phyloP scores from a whole-genome alignment of 1,140 invertebrate species.

The Solen grandis region DNA sequence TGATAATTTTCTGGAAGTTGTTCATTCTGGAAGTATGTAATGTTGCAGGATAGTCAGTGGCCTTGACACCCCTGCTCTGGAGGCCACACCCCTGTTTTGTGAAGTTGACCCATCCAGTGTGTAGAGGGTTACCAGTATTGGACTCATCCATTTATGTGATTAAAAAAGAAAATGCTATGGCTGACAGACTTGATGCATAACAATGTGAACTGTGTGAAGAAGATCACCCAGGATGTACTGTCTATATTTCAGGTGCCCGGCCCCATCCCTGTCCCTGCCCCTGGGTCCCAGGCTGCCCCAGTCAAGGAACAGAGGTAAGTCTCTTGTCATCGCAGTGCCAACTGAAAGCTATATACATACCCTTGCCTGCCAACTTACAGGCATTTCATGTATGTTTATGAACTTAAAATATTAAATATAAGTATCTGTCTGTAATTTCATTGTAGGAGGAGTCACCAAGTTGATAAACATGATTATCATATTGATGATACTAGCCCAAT shows the following conservation, averaged over 20 bases:
- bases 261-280: not conserved
- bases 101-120: not conserved
- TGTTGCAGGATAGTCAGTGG: not conserved
- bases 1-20: not conserved
- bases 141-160: not conserved
- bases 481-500: too few species aligned
- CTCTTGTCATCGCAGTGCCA: too few species aligned
- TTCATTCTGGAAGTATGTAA: not conserved
- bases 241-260: constrained; percentile 34
- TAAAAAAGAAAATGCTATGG: constrained; percentile 40
- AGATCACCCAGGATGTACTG: constrained; percentile 43
- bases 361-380: too few species aligned
- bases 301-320: too few species aligned
- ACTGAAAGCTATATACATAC: too few species aligned
- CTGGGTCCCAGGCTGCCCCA: too few species aligned
- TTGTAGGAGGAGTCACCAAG: too few species aligned
- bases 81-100: not conserved
- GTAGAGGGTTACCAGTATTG: not conserved
- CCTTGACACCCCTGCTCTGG: not conserved
- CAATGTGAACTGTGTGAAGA: constrained; percentile 39
- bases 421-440: too few species aligned
- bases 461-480: too few species aligned
- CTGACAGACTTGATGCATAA: constrained; percentile 31
- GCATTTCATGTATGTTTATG: too few species aligned
- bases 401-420: too few species aligned